These are phyloP conservation scores for Apogon hyalosoma DNA, from an alignment of 2,797 vertebrate species.

Conservation along the genomic window DNA sequence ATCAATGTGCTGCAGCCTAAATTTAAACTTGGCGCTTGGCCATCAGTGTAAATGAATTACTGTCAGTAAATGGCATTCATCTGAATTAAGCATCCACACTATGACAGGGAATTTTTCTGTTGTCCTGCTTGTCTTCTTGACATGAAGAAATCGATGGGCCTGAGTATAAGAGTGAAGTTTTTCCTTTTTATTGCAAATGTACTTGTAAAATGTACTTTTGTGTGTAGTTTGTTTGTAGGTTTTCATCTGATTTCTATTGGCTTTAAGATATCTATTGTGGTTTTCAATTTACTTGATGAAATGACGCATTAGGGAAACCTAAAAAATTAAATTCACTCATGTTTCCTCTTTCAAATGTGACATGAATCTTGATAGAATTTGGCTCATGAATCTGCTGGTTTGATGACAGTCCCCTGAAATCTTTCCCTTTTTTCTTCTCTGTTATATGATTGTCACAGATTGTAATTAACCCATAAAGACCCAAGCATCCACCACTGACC, in stretches of 20 bases:
- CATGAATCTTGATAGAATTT: slow-evolving; percentile 28
- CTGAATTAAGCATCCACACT: slow-evolving; percentile 45
- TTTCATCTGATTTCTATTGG: slow-evolving; percentile 15
- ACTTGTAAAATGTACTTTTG: not conserved
- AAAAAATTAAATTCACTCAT: slow-evolving; percentile 9
- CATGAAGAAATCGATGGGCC: not conserved
- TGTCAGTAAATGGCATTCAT: slow-evolving; percentile 51
- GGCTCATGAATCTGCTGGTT: slow-evolving; percentile 16
- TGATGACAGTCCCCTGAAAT: not conserved
- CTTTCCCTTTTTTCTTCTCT: slow-evolving; percentile 9
- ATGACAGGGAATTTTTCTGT: slow-evolving; percentile 31
- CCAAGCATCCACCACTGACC: too few species aligned
- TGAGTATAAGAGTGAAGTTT: too few species aligned
- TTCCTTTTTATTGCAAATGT: not conserved
- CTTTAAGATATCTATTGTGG: slow-evolving; percentile 9
- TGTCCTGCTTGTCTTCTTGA: slow-evolving; percentile 9
- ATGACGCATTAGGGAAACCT: not conserved
- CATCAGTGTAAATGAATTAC: slow-evolving; percentile 40
- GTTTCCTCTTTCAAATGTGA: slow-evolving; percentile 14
- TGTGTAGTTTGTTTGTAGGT: not conserved
- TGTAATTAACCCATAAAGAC: too few species aligned
- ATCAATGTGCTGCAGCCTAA: slow-evolving; percentile 45
- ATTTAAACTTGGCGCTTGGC: slow-evolving; percentile 53
- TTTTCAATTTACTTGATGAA: slow-evolving; percentile 17
- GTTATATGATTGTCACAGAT: too few species aligned